Conservation (phyloP, 2,888 invertebrate genomes). For the Onchidella celtica region DNA sequence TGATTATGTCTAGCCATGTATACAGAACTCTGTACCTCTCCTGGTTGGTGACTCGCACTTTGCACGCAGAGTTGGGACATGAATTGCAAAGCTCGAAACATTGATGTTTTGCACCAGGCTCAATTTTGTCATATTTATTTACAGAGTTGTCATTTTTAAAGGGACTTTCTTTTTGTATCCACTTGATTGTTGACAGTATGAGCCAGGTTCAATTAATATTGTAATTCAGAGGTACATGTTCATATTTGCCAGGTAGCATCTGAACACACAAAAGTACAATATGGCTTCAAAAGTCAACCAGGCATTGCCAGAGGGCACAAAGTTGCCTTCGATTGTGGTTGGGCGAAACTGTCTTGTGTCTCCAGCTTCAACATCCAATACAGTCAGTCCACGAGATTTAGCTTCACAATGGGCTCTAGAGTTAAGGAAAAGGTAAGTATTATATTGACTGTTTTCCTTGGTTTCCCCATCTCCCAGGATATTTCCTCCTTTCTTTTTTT, state of each 20-base stretch:
- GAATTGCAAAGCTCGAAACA: neutral
- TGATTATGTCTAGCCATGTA: too few relatives aligned
- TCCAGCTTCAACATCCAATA: conserved; percentile 53
- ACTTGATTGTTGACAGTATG: neutral
- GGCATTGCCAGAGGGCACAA: conserved; percentile 56
- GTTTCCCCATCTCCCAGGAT: too few relatives aligned
- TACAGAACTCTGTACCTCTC: too few relatives aligned
- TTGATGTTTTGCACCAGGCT: neutral
- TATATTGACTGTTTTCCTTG: too few relatives aligned
- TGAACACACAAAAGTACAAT: too few relatives aligned
- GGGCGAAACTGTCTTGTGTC: conserved; percentile 71
- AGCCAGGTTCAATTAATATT: neutral
- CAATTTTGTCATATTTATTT: neutral
- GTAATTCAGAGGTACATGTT: neutral
- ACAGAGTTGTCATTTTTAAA: too few relatives aligned
- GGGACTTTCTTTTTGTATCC: neutral
- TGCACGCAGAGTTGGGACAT: neutral
- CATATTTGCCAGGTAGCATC: too few relatives aligned
- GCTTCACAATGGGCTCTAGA: conserved; percentile 69
- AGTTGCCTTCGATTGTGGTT: conserved; percentile 65
- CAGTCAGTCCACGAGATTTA: conserved; percentile 62
- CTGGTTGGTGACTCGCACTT: neutral
- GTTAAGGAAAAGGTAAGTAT: conserved; percentile 66
- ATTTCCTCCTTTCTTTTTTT: too few relatives aligned
- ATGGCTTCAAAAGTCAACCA: conserved; percentile 61